A percentile compares a stretch with the other conserved stretches of the same genome.
These are phyloP conservation scores for Rhyacophila brunnea DNA, from an alignment of 1,140 invertebrate species.

Conservation along the genomic window DNA sequence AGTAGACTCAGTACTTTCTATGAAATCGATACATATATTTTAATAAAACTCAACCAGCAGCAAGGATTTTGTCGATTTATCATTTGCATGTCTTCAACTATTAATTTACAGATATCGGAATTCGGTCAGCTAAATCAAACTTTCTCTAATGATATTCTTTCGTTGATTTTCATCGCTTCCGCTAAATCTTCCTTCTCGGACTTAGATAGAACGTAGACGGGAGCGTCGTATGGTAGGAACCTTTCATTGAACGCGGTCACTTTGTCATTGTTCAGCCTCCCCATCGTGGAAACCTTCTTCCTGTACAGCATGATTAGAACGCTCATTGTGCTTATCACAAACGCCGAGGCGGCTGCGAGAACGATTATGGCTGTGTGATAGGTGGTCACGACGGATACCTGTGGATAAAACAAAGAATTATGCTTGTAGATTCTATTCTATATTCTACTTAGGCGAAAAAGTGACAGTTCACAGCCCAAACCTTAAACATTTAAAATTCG, in stretches of 20 bases:
- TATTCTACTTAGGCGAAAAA: no score
- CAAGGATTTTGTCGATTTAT: no score
- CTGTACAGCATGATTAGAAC: conserved; percentile 68
- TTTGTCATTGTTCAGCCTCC: conserved; percentile 47
- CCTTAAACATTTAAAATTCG: no score
- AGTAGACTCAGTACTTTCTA: no score
- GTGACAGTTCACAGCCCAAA: no score
- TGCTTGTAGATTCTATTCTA: no score
- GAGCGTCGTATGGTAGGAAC: conserved; percentile 54
- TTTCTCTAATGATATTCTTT: conserved; percentile 4
- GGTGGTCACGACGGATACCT: conserved; percentile 62
- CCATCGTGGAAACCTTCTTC: conserved; percentile 55
- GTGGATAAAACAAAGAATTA: conserved; percentile 8
- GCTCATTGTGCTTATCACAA: conserved; percentile 68
- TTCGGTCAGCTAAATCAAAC: no score
- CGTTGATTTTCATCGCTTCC: conserved; percentile 26
- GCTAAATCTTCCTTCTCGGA: conserved; percentile 39
- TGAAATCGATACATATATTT: no score
- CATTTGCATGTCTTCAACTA: no score
- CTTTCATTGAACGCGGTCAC: conserved; percentile 53
- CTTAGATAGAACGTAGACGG: conserved; percentile 59
- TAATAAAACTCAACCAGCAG: no score
- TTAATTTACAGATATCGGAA: no score
- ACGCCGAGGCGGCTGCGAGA: conserved; percentile 67
- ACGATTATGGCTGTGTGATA: conserved; percentile 72